Conservation (phyloP, 2,113 vertebrate species). For the Protobothrops mucrosquamatus region DNA sequence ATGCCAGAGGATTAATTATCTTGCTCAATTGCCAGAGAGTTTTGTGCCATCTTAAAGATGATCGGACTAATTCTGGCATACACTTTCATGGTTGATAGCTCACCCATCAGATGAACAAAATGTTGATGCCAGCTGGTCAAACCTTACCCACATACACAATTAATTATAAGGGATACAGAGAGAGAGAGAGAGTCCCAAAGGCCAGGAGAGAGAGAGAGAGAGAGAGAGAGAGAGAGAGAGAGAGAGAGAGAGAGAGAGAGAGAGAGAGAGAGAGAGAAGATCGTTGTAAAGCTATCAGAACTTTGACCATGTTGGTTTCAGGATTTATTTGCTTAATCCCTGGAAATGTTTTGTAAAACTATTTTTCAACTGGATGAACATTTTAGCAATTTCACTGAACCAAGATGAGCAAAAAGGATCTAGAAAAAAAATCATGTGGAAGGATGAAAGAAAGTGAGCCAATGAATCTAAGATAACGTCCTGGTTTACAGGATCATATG, state of each 20-base stretch:
- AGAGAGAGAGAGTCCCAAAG: background rate
- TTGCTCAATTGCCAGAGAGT: background rate
- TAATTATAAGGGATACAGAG: background rate
- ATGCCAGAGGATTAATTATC: background rate
- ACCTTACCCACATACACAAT: background rate
- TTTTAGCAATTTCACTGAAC: background rate
- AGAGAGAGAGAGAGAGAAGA: background rate
- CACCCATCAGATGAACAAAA: background rate
- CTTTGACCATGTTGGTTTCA: background rate
- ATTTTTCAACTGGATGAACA: constrained; percentile 1
- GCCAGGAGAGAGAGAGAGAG: background rate
- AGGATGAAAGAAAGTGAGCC: background rate
- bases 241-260: background rate
- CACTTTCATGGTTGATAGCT: background rate
- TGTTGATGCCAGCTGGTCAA: background rate
- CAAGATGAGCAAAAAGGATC: background rate
- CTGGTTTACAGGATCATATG: background rate
- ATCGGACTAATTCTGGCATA: background rate
- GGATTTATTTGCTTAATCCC: background rate
- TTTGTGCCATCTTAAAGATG: background rate
- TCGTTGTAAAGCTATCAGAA: background rate
- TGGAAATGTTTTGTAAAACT: background rate
- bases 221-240: accelerated
- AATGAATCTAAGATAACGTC: background rate
- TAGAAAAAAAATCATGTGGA: background rate